Percentiles rank a stretch among this genome's conserved stretches.
phyloP scores from a whole-genome alignment of 1,140 invertebrate genomes.

The Proctacanthus coquilletti region DNA sequence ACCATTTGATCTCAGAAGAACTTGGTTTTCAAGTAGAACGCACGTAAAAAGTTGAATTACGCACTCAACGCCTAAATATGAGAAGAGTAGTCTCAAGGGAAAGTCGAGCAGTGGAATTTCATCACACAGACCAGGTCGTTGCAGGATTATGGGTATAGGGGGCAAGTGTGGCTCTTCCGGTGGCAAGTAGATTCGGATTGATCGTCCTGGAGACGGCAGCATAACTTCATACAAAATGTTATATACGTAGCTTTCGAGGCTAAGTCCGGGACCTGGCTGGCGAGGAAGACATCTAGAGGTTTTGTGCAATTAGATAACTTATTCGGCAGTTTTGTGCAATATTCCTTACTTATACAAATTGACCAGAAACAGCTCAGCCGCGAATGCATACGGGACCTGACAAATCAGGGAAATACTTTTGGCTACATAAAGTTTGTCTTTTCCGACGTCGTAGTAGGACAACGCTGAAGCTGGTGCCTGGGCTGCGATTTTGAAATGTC shows the following conservation, averaged over 20 bases:
- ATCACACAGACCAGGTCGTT: slow-evolving; percentile 50
- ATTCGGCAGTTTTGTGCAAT: slow-evolving; percentile 2
- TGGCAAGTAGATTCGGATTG: slow-evolving; percentile 66
- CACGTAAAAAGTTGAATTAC: slow-evolving; percentile 90
- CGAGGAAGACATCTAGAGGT: slow-evolving; percentile 51
- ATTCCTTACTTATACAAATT: slow-evolving; percentile 64
- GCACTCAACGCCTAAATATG: slow-evolving; percentile 73
- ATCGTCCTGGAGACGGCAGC: slow-evolving; percentile 72
- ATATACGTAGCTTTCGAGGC: slow-evolving; percentile 86
- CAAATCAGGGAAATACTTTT: slow-evolving; percentile 89
- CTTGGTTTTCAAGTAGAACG: slow-evolving; percentile 91
- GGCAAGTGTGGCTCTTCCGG: slow-evolving; percentile 53
- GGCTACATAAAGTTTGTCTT: slow-evolving; percentile 85
- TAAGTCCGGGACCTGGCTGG: slow-evolving; percentile 51
- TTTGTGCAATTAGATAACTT: slow-evolving; percentile 2
- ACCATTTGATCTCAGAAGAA: slow-evolving; percentile 84
- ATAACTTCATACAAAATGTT: slow-evolving; percentile 90
- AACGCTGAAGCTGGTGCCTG: slow-evolving; percentile 55
- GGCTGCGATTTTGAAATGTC: slow-evolving; percentile 73
- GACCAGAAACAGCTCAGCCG: slow-evolving; percentile 68
- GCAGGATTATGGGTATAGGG: slow-evolving; percentile 44
- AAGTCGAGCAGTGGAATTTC: slow-evolving; percentile 93
- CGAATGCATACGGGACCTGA: slow-evolving; percentile 76
- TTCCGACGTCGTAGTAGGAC: slow-evolving; percentile 82
- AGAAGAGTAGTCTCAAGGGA: slow-evolving; percentile 74